Evolutionary conservation across 2,797 vertebrate species (phyloP).

Genomic region (Brachyalestes nurse): DNA sequence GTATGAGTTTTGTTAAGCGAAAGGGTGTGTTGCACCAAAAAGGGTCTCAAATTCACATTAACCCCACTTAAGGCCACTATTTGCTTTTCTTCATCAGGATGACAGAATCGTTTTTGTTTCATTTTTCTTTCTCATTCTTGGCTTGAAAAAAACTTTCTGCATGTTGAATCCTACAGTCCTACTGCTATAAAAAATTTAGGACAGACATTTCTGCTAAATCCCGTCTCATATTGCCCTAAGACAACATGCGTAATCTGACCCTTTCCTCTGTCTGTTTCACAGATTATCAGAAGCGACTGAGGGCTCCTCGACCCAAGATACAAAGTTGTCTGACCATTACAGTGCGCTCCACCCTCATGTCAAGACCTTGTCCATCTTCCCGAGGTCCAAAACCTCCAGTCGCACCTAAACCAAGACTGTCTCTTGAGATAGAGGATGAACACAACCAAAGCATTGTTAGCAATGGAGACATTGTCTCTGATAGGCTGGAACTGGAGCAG

Average conservation of each 20-base stretch:
- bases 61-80: conserved; percentile 39
- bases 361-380: conserved; percentile 77
- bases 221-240: not conserved
- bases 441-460: conserved; percentile 76
- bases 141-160: too few relatives aligned
- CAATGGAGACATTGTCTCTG: conserved; percentile 81
- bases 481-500: conserved; percentile 71
- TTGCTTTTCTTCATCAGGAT: conserved; percentile 27
- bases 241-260: not conserved
- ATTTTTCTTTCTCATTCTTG: conserved; percentile 5
- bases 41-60: conserved; percentile 56
- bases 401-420: conserved; percentile 88
- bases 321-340: conserved; percentile 82
- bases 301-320: conserved; percentile 87
- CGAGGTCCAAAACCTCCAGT: conserved; percentile 90
- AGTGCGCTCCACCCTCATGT: conserved; percentile 84
- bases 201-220: not conserved
- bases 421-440: conserved; percentile 71
- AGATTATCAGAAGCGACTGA: conserved; percentile 89
- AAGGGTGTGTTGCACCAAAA: conserved; percentile 73
- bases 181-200: not conserved
- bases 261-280: conserved; percentile 54
- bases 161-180: not conserved
- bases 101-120: not conserved
- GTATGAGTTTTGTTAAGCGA: conserved; percentile 76